These are phyloP conservation scores for Planiliza haematocheilus DNA, from an alignment of 2,113 vertebrate genomes.

Conservation along the genomic window DNA sequence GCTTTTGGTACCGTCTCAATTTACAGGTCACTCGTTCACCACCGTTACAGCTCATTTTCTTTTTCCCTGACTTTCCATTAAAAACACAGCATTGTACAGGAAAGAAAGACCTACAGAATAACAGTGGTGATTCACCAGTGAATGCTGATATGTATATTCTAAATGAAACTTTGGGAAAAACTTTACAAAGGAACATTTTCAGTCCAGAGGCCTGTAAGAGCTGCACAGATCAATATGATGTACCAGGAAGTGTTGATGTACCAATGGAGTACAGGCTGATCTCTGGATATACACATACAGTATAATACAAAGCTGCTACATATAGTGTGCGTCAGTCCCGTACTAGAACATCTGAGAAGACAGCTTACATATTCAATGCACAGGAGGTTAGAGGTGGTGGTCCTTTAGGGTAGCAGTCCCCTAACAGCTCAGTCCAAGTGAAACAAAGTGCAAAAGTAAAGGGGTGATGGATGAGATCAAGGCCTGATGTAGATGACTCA, in stretches of 20 bases:
- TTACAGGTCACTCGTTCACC: conserved; percentile 36
- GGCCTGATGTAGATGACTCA: too few relatives aligned
- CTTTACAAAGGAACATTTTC: not conserved
- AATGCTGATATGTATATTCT: not conserved
- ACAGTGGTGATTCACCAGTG: not conserved
- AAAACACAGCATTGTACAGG: not conserved
- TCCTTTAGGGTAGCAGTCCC: not conserved
- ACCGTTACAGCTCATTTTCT: conserved; percentile 15
- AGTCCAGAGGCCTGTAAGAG: not conserved
- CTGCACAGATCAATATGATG: not conserved
- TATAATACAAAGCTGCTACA: too few relatives aligned
- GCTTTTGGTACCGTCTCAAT: conserved; percentile 6
- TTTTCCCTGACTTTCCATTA: conserved; percentile 10
- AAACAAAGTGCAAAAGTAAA: not conserved
- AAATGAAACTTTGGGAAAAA: conserved; percentile 11
- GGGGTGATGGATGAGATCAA: too few relatives aligned
- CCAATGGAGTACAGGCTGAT: too few relatives aligned
- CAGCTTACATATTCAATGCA: not conserved
- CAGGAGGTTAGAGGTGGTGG: not conserved
- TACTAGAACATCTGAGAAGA: not conserved
- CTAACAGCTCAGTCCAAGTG: not conserved
- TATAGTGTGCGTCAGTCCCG: not conserved
- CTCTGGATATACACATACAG: too few relatives aligned
- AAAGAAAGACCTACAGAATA: not conserved
- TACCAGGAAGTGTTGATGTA: too few relatives aligned